These are phyloP conservation scores for Penaeus indicus DNA, from an alignment of 1,140 invertebrate species.

Conservation along the genomic window DNA sequence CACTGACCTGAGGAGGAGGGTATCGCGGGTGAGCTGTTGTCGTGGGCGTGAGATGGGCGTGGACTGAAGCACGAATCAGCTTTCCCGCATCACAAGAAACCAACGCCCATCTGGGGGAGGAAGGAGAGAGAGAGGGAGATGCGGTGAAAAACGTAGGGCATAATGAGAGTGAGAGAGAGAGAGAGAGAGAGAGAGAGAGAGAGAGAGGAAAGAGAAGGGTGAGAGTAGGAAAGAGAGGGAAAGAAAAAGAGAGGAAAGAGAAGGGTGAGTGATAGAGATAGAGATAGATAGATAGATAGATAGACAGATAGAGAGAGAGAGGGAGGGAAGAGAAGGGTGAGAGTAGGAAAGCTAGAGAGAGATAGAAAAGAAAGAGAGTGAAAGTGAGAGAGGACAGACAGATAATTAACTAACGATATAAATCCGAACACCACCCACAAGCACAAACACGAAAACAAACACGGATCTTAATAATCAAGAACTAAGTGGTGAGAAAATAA, in stretches of 20 bases:
- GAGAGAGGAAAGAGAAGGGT: not conserved
- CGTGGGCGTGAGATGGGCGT: constrained; percentile 21
- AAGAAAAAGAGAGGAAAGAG: not conserved
- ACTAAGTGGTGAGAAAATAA: too few relatives aligned
- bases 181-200: not conserved
- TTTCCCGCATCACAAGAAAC: constrained; percentile 12
- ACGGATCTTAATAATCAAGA: too few relatives aligned
- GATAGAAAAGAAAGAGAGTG: not conserved
- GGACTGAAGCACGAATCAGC: constrained; percentile 2
- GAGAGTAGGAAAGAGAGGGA: constrained; percentile 2
- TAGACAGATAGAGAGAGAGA: not conserved
- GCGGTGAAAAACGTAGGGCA: not conserved
- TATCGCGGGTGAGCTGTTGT: constrained; percentile 11
- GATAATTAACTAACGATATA: too few relatives aligned
- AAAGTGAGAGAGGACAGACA: not conserved
- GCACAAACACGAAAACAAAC: too few relatives aligned
- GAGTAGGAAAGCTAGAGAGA: not conserved
- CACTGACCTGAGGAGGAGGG: constrained; percentile 23
- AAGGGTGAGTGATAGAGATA: not conserved
- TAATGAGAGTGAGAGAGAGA: not conserved
- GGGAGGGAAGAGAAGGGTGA: not conserved
- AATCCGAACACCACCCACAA: too few relatives aligned
- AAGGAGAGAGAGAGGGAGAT: not conserved
- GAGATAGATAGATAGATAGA: not conserved
- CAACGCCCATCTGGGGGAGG: not conserved